Evolutionary conservation across 2,888 invertebrate species (phyloP).

Genomic region (Chrysotoxum bicinctum): DNA sequence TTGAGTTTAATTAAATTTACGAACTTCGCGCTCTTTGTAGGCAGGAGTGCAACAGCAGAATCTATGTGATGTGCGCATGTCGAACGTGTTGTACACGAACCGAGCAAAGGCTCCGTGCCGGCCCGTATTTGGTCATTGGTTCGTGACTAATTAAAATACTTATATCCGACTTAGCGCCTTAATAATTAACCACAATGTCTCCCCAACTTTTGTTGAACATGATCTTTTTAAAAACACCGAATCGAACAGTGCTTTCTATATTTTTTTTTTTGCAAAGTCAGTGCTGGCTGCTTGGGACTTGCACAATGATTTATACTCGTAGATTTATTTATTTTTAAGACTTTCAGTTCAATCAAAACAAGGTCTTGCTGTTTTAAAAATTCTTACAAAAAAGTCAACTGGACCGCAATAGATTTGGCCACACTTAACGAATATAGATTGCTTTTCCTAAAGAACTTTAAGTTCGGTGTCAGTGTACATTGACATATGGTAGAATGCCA

Average conservation of each 20-base stretch:
- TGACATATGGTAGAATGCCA: no score
- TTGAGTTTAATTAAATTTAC: constrained; percentile 68
- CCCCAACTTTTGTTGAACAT: constrained; percentile 22
- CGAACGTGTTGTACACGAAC: constrained; percentile 65
- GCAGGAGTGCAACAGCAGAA: constrained; percentile 3
- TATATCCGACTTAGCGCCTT: constrained; percentile 64
- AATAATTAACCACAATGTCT: constrained; percentile 56
- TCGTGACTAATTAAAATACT: constrained; percentile 74
- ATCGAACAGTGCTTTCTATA: not conserved
- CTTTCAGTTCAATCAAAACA: no score
- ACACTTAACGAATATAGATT: no score
- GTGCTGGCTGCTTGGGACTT: constrained; percentile 16
- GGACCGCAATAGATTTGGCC: no score
- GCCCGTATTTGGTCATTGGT: constrained; percentile 56
- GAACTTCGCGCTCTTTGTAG: constrained; percentile 26
- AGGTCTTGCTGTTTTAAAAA: no score
- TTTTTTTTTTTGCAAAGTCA: not conserved
- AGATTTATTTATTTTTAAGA: no score
- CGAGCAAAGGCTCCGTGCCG: constrained; percentile 48
- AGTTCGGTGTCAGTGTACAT: no score
- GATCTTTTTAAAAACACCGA: constrained; percentile 9
- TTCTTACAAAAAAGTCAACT: no score
- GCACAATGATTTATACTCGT: no score
- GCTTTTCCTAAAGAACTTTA: no score
- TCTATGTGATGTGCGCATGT: constrained; percentile 53